Evolutionary conservation across 2,888 invertebrate genomes (phyloP).

Genomic region (Helobdella robusta): DNA sequence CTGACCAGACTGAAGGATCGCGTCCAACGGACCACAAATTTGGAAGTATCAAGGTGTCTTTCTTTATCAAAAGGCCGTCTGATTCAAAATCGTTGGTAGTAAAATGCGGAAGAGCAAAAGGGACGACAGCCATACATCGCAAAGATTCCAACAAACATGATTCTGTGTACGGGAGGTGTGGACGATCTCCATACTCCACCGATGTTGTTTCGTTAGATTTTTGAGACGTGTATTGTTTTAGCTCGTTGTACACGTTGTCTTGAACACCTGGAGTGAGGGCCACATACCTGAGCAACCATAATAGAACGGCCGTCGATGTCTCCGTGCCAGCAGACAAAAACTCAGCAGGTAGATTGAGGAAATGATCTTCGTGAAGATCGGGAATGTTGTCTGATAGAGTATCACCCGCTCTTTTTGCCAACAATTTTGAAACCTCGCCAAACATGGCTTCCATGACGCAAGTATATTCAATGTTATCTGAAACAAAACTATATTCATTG

Average conservation of each 20-base stretch:
- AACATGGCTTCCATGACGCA: slow-evolving; percentile 25
- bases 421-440: neutral
- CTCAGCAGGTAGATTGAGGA: slow-evolving; percentile 41
- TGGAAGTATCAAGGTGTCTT: slow-evolving; percentile 40
- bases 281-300: slow-evolving; percentile 43
- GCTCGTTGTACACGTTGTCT: slow-evolving; percentile 39
- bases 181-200: slow-evolving; percentile 30
- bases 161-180: slow-evolving; percentile 39
- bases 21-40: slow-evolving; percentile 43
- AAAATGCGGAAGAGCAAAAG: slow-evolving; percentile 43
- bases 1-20: slow-evolving; percentile 34
- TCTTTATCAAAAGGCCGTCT: slow-evolving; percentile 36
- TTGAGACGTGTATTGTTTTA: slow-evolving; percentile 32
- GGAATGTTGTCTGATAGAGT: neutral
- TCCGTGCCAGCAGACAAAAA: slow-evolving; percentile 45
- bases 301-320: slow-evolving; percentile 42
- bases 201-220: neutral
- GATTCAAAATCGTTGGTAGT: slow-evolving; percentile 35
- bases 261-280: slow-evolving; percentile 40
- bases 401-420: neutral
- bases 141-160: slow-evolving; percentile 40
- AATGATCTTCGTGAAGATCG: slow-evolving; percentile 28
- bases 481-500: neutral
- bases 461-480: neutral
- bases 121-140: slow-evolving; percentile 41